Evolutionary conservation across 2,888 invertebrate genomes (phyloP).

Genomic region (Aradus depressus): DNA sequence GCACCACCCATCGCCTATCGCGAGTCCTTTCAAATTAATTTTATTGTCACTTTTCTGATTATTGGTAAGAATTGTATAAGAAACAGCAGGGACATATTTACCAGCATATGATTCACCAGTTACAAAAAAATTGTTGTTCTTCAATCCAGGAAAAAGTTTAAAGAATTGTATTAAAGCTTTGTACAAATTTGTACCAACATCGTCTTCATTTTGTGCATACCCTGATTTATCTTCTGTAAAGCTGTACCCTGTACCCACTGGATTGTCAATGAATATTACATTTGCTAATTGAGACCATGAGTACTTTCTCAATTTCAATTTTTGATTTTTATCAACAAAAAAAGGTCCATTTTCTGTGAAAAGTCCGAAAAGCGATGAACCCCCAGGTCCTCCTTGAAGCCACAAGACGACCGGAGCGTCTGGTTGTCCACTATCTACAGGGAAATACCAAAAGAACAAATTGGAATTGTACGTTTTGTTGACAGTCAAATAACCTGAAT

Average conservation of each 20-base stretch:
- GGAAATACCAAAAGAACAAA: constrained; percentile 44
- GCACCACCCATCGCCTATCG: constrained; percentile 44
- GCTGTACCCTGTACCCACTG: constrained; percentile 54
- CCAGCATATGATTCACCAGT: constrained; percentile 54
- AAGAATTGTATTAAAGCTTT: constrained; percentile 47
- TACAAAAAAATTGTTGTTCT: constrained; percentile 45
- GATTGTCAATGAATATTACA: constrained; percentile 53
- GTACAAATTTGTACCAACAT: constrained; percentile 46
- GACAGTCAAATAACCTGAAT: constrained; percentile 52
- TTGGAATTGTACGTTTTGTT: constrained; percentile 40
- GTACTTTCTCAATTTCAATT: constrained; percentile 37
- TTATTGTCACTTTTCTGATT: constrained; percentile 40
- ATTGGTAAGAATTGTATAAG: constrained; percentile 43
- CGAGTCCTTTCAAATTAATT: constrained; percentile 46
- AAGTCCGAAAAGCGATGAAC: constrained; percentile 44
- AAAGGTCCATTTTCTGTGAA: constrained; percentile 50
- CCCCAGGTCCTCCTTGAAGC: constrained; percentile 50
- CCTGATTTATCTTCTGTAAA: constrained; percentile 45
- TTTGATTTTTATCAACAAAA: constrained; percentile 14
- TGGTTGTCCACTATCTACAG: constrained; percentile 35
- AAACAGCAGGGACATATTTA: constrained; percentile 43
- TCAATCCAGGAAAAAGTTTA: constrained; percentile 45
- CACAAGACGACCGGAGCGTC: constrained; percentile 44
- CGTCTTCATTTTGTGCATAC: constrained; percentile 45
- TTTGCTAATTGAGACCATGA: constrained; percentile 49